Base-by-base conservation (phyloP, 2,797 vertebrate species). In the Thripadectes ignobilis region DNA sequence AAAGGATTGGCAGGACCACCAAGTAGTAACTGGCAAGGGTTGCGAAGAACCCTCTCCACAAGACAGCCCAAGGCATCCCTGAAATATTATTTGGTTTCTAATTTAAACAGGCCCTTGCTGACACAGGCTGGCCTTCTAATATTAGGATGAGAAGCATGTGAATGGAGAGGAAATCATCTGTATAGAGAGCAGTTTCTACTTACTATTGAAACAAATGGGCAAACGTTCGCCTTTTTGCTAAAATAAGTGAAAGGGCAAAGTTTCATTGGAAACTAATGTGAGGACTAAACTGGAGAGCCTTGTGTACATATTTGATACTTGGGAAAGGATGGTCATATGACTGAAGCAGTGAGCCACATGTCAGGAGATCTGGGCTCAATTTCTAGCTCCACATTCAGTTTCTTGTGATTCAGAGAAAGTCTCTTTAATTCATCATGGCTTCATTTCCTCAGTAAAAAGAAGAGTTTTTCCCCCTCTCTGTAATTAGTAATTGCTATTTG, bases 1-100 rank as follows among this genome's bases (percentile, higher is more conserved):
- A 71, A 72, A 93, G 85, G 95, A 96, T 65, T 95, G 96, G 96
- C 96, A 94, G 89, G 96, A 96, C 96, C 96, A 97, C 96, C 96
- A 94, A 96, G 96, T 75, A 93, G 85, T 90, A 96, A 95, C 95
- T 97, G 96, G 96, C 96, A 96, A 76, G 71, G 57, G 67, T 91
- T 95, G 95, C 95, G 92, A 96, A 95, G 93, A 97, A 62, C 83
- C 85, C 80, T 96, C 72, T 95, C 95, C 88, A 94, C 95, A 96
- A 96, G 88, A 97, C 88, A 94, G 96, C 95, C 94, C 77, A 87
- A 95, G 95, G 94, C 96, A 85, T 92, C 96, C 90, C 94, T 94
- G 85, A 94, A 95, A 93, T 74, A 93, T 80, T 79, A 92, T 93
- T 97, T 95, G 77, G 77, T 97, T 97, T 95, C 94, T 97, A 96